Evolutionary conservation across 2,888 invertebrate species (phyloP).

Genomic region (Branchipolynoe longqiensis): DNA sequence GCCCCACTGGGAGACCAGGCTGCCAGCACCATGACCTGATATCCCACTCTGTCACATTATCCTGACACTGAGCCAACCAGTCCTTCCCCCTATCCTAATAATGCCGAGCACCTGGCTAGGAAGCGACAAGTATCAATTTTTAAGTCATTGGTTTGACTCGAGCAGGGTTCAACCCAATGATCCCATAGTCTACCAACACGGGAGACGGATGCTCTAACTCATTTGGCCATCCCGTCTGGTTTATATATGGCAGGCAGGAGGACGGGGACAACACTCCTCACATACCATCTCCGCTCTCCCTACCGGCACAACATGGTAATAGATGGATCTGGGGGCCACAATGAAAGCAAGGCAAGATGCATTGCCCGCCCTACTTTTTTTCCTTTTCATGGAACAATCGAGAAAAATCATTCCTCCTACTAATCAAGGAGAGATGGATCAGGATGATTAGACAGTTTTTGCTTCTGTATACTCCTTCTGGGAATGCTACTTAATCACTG

Average conservation of each 20-base stretch:
- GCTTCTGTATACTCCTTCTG: slow-evolving; percentile 23
- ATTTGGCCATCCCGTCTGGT: too few relatives aligned
- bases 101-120: too few relatives aligned
- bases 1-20: too few relatives aligned
- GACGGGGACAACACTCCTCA: neutral
- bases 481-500: slow-evolving; percentile 15
- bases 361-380: slow-evolving; percentile 4
- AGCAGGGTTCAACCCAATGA: too few relatives aligned
- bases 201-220: too few relatives aligned
- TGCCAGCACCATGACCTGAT: too few relatives aligned
- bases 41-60: too few relatives aligned
- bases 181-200: too few relatives aligned
- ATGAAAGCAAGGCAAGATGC: neutral
- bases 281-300: neutral
- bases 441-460: slow-evolving; percentile 42
- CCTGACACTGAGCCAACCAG: too few relatives aligned
- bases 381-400: neutral
- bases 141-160: too few relatives aligned
- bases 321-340: neutral
- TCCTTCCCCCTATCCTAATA: too few relatives aligned
- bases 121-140: too few relatives aligned
- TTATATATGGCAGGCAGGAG: neutral
- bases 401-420: slow-evolving; percentile 27
- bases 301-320: neutral
- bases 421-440: slow-evolving; percentile 42